Evolutionary conservation across 1,140 invertebrate genomes (phyloP).

Genomic region (Ceratoteleas bidentatus): DNA sequence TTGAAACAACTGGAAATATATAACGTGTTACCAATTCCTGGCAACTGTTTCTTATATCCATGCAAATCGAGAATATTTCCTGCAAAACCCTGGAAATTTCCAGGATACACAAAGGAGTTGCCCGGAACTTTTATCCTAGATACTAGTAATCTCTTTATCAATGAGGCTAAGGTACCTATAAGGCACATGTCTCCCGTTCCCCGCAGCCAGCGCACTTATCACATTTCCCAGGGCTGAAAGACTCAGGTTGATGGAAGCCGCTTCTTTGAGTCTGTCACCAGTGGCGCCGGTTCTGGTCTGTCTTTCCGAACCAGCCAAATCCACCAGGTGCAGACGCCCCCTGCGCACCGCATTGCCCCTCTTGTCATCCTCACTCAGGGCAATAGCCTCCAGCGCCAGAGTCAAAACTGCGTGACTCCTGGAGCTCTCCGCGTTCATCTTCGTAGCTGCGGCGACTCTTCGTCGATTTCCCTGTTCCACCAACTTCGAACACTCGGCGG

Average conservation of each 20-base stretch:
- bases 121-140: too few relatives aligned
- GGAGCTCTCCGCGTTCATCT: conserved; percentile 94
- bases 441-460: conserved; percentile 88
- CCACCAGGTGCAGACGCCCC: conserved; percentile 95
- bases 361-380: conserved; percentile 82
- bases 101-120: too few relatives aligned
- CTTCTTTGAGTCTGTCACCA: conserved; percentile 94
- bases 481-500: conserved; percentile 86
- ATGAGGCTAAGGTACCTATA: conserved; percentile 83
- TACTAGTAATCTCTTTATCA: not conserved
- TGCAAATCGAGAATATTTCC: too few relatives aligned
- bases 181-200: conserved; percentile 94
- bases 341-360: conserved; percentile 83
- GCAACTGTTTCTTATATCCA: too few relatives aligned
- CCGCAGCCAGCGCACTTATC: conserved; percentile 95
- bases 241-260: conserved; percentile 97
- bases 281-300: conserved; percentile 93
- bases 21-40: too few relatives aligned
- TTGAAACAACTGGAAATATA: too few relatives aligned
- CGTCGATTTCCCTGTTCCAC: conserved; percentile 90
- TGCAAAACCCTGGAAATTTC: too few relatives aligned
- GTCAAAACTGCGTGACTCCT: conserved; percentile 96
- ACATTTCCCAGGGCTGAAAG: conserved; percentile 96
- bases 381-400: conserved; percentile 88
- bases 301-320: conserved; percentile 93